Percentiles rank a stretch among this genome's conserved stretches.
Evolutionary conservation across 2,113 vertebrate genomes (phyloP).

Genomic region (Calidris pugnax): DNA sequence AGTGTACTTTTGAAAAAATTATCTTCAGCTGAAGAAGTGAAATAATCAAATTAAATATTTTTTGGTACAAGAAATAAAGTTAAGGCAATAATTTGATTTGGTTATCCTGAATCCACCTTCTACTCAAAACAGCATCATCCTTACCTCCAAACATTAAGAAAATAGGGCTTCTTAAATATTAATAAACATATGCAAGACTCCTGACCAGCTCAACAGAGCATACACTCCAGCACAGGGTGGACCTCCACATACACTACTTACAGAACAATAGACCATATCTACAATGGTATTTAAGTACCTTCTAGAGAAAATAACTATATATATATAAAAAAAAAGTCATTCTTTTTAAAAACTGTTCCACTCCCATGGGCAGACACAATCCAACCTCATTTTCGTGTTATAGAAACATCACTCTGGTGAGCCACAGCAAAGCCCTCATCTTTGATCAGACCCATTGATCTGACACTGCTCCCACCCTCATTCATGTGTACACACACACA

Average conservation of each 20-base stretch:
- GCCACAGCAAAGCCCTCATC: not conserved
- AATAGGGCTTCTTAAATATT: not conserved
- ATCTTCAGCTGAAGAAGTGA: not conserved
- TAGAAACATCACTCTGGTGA: not conserved
- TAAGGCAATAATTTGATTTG: not conserved
- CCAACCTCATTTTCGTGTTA: fast-evolving
- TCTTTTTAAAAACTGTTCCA: not conserved
- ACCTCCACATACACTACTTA: not conserved
- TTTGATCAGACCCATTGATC: not conserved
- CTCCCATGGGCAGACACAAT: not conserved
- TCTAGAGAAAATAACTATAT: not conserved
- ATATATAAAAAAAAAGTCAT: not conserved
- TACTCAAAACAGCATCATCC: not conserved
- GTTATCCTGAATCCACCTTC: not conserved
- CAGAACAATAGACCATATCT: not conserved
- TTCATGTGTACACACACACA: too few species aligned
- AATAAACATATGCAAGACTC: not conserved
- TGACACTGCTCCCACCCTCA: not conserved
- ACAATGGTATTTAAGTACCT: not conserved
- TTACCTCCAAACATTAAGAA: not conserved
- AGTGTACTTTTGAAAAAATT: not conserved
- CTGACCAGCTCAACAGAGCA: not conserved
- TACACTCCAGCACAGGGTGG: fast-evolving
- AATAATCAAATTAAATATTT: not conserved
- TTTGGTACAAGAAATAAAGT: not conserved